Base-by-base conservation (phyloP, 2,888 invertebrate species). In the Troides aeacus region DNA sequence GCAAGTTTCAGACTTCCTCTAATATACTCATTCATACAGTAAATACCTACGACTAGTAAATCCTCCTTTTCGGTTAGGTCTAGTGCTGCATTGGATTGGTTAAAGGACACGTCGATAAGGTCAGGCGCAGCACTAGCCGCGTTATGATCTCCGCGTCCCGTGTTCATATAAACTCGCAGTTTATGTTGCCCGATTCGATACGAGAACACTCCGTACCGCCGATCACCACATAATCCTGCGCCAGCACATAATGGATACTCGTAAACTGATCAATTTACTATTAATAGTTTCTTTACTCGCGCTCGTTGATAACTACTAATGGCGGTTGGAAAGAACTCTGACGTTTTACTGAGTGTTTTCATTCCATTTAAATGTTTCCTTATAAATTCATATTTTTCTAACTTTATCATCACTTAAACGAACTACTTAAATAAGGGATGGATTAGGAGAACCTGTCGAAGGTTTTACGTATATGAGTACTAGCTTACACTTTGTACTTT, bases 111-210 rank as follows among this genome's bases (percentile, higher is more conserved):
- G 15, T 59, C 30, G 62, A 62, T 53, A 57, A 15, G 23, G 1
- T 17, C 42, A 5, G 56, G 57, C 23, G n/a, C 69, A 70, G 63
- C 70, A 70, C 70, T 70, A 70, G 66, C 56, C 53, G 39, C 50
- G 60, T 60, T 70, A 70, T 70, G 66, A 60, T 66, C 59, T 70
- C 30, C 21, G 53, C 53, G 50, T 21, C 30, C 23, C 18, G 56
- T 53, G 66, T 67, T 64, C 70, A 66, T 66, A 70, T 64, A 70
- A 63, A 66, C 59, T 60, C n/a, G 66, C 66, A 66, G 62, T 70
- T 70, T 70, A 70, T 70, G 66, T 70, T 66, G 21, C 64, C 42
- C 60, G 60, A 70, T 66, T 53, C 63, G 66, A 70, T 63, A 60
- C 66, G 64, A 66, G 70, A 63, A 60, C 63, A 56, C 63, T 66